Percentiles rank a stretch among this genome's conserved stretches.
These are phyloP conservation scores for Palythoa grandis DNA, from an alignment of 92 coral and sea anemone genomes.

Conservation along the genomic window DNA sequence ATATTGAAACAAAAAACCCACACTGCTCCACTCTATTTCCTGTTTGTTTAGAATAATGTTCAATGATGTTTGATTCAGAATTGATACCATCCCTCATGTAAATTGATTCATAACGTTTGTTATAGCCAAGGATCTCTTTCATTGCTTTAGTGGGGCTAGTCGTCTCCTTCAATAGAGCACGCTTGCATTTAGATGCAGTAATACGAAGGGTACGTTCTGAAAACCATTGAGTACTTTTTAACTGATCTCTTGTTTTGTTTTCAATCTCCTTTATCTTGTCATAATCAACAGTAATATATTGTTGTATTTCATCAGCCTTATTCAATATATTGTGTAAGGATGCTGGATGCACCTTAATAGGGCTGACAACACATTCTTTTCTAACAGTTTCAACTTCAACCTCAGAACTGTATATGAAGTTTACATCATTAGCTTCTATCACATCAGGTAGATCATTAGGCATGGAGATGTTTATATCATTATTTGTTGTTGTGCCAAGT, in stretches of 20 bases:
- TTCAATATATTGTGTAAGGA: slow-evolving; percentile 49
- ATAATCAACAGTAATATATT: slow-evolving; percentile 24
- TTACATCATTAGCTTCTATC: slow-evolving; percentile 43
- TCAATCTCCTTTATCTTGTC: slow-evolving; percentile 39
- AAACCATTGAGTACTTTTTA: slow-evolving; percentile 42
- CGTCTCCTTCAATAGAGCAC: slow-evolving; percentile 39
- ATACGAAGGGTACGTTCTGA: slow-evolving; percentile 43
- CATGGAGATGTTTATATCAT: background rate
- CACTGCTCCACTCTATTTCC: too few relatives aligned
- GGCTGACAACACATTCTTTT: slow-evolving; percentile 36
- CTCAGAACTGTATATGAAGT: slow-evolving; percentile 51
- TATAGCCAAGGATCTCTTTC: slow-evolving; percentile 56
- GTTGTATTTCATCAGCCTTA: slow-evolving; percentile 9
- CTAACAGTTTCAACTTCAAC: slow-evolving; percentile 48
- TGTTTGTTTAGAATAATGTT: too few relatives aligned
- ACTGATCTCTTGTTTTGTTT: slow-evolving; percentile 49
- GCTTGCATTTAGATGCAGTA: slow-evolving; percentile 55
- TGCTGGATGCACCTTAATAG: slow-evolving; percentile 47
- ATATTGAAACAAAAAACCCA: too few relatives aligned
- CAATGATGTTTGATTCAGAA: slow-evolving; percentile 54
- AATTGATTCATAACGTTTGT: slow-evolving; percentile 42
- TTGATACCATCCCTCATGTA: slow-evolving; percentile 59
- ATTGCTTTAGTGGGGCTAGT: slow-evolving; percentile 63
- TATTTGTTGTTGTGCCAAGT: slow-evolving; percentile 33
- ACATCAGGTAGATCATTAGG: slow-evolving; percentile 49